Base-by-base conservation (phyloP, 2,888 invertebrate genomes). In the Ophion obscuratus region DNA sequence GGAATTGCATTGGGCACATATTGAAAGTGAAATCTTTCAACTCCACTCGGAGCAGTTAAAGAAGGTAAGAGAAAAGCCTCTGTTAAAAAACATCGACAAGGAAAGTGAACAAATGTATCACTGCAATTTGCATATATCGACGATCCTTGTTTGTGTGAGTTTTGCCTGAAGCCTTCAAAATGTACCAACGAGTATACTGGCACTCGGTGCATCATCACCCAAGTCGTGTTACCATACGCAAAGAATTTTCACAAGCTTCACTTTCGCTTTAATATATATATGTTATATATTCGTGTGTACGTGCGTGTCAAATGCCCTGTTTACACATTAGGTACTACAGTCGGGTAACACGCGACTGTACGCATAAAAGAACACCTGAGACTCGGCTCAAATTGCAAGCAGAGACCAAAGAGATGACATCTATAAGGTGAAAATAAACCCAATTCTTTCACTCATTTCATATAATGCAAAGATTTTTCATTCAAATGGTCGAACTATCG, bases 201-300 rank as follows among this genome's bases (percentile, higher is more conserved):
- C 64, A 36, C 73, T 61, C 57, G 77, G 74, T 61, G 62, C 83
- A 81, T 62, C 76, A 76, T 67, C 73, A 66, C 62, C 62, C n/a
- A 59, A 84, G 73, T 84, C 84, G 81, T 86, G 24, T 24, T 86
- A 84, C 84, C 84, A 83, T 81, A 84, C 83, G 77, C 77, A 71
- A 71, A 81, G 83, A 87, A 85, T 83, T 85, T 80, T 77, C 81
- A 80, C 73, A 66, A 83, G 73, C 68, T 70, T 70, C 71, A n/a
- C 27, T 27, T n/a, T 64, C 47, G 62, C 68, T 31, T 53, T 27
- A 20, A 70, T 53, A 53, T n/a, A 53, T n/a, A 64, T 20, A 31
- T 27, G 53, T 24, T 10, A 14, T 24, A 47, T 76, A 14, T 40
- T 40, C 64, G 14, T 44, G 66, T 71, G 53, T 59, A 66, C 24